phyloP scores from a whole-genome alignment of 23 tunicate species.

The Aplidium turbinatum region DNA sequence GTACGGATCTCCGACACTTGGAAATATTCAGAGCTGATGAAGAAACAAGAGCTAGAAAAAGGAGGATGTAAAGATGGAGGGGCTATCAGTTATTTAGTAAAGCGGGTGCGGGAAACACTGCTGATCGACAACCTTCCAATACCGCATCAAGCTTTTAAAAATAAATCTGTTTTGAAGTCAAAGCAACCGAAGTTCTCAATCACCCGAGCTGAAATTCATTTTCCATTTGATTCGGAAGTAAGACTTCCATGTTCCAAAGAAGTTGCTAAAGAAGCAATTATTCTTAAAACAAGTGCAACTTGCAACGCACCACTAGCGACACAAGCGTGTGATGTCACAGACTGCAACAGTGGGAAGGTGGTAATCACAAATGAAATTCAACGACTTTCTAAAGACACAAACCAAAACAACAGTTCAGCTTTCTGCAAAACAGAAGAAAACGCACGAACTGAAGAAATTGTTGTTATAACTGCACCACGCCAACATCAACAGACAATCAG shows the following conservation, averaged over 20 bases:
- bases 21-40: background rate
- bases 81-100: background rate
- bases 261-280: background rate
- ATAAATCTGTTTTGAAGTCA: background rate
- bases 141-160: background rate
- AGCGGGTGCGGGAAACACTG: background rate
- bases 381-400: background rate
- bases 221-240: constrained; percentile 3
- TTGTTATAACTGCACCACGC: too few species aligned
- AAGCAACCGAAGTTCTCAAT: background rate
- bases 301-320: background rate
- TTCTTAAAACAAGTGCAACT: background rate
- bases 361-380: constrained; percentile 6
- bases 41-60: background rate
- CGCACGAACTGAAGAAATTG: too few species aligned
- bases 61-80: too few species aligned
- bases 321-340: constrained; percentile 9
- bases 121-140: background rate
- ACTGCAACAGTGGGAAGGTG: background rate
- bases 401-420: background rate
- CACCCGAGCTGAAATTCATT: constrained; percentile 21
- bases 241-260: constrained; percentile 5
- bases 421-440: background rate
- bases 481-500: too few species aligned
- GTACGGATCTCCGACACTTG: constrained; percentile 22